Base-by-base conservation (phyloP, 30 jellyfish, hydroid and myxozoan genomes). In the Turritopsis dohrnii region DNA sequence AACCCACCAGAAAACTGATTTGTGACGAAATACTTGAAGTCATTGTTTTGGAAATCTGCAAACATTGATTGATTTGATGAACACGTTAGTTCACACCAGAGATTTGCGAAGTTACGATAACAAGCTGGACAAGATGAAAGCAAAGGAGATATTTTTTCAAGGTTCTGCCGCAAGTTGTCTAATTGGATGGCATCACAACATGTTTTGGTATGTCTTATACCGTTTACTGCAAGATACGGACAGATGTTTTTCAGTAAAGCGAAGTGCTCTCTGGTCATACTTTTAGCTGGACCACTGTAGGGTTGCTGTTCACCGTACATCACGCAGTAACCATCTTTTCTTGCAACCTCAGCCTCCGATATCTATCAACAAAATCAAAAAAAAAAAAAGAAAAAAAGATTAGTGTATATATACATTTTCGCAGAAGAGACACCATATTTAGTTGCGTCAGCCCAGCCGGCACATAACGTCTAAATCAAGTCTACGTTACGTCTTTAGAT, bases 1-100 rank as follows among this genome's bases (percentile, higher is more conserved):
- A 93, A 53, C 18, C 98, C 98, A 27, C 71, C 88, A 19, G 96
- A 90, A 84, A 93, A 88, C n/a, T 66, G 79, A 26, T 52, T 74
- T 23, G 96, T 84, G 53, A 93, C 23, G 75, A 84, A 83, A 66
- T 85, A 93, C 25, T 76, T 86, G 19, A 65, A 18, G 60, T 81
- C 81, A 21, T 31, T 29, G 75, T 81, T 66, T 22, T 22, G 8
- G 79, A 79, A 80, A 29, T 75, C 84, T 27, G 89, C 79, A 84
- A 84, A 92, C 90, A 84, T 21, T 0, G 96, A 80, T 75, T 92
- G 98, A 65, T 92, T 73, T 30, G 95, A 86, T 79, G 96, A 84
- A 71, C 98, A 92, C 0, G 98, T 88, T 76, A 87, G 88, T 71
- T 92, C 90, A 76, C 98, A 92, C 96, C 96, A 92, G 18, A 87